These are phyloP conservation scores for Megaceryle alcyon DNA, from an alignment of 2,797 vertebrate species.

Conservation along the genomic window DNA sequence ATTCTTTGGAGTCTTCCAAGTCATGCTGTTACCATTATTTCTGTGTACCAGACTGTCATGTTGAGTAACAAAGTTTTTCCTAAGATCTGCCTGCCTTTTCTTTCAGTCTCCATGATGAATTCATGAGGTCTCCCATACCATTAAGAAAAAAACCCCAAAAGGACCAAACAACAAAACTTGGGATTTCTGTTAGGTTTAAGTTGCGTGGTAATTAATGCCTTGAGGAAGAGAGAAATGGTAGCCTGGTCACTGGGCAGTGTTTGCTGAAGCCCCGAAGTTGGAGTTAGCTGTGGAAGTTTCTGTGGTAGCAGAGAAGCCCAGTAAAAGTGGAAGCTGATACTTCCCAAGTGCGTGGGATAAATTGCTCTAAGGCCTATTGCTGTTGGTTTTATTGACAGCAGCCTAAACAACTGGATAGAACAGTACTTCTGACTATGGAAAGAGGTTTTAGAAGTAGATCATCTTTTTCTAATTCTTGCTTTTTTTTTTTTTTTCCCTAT, in stretches of 20 bases:
- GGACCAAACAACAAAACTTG: neutral
- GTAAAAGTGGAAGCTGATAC: neutral
- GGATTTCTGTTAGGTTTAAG: neutral
- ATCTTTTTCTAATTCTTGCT: neutral
- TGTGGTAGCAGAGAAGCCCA: neutral
- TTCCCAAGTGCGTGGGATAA: neutral
- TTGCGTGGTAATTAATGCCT: neutral
- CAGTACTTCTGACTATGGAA: neutral
- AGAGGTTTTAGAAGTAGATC: neutral
- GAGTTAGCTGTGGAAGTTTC: neutral
- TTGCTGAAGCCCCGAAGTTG: neutral
- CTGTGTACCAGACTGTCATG: neutral
- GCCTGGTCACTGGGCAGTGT: neutral
- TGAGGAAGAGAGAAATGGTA: neutral
- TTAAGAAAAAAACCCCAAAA: neutral
- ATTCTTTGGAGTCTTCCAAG: neutral
- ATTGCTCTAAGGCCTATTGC: neutral
- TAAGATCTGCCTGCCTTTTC: neutral
- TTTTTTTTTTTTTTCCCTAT: neutral
- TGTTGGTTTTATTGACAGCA: neutral
- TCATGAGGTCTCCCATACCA: neutral
- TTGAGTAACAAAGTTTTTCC: neutral
- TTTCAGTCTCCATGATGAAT: neutral
- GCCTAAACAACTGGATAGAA: neutral
- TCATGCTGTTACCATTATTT: neutral